Conservation (phyloP, 2,888 invertebrate genomes). For the Aphodius granarius region DNA sequence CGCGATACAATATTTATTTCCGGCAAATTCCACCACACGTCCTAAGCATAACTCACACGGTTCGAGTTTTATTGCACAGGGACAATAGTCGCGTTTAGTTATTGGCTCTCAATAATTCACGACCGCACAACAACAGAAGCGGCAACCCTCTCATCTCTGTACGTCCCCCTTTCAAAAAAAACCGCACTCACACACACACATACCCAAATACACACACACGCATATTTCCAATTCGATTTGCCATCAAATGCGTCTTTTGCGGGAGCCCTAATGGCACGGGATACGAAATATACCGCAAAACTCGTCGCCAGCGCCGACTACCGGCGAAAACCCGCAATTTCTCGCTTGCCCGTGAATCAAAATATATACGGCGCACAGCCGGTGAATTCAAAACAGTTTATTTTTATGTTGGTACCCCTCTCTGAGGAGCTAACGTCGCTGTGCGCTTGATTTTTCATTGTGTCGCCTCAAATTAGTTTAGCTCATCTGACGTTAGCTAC, state of each 20-base stretch:
- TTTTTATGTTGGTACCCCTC: background rate
- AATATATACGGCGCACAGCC: constrained; percentile 15
- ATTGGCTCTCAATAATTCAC: constrained; percentile 48
- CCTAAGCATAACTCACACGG: constrained; percentile 38
- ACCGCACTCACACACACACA: constrained; percentile 28
- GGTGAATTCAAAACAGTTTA: constrained; percentile 15
- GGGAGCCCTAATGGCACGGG: constrained; percentile 14
- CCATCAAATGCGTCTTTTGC: constrained; percentile 37
- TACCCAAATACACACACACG: constrained; percentile 25
- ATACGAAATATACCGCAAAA: constrained; percentile 1
- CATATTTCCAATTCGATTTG: constrained; percentile 40
- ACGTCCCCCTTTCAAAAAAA: constrained; percentile 25
- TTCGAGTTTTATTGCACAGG: constrained; percentile 44
- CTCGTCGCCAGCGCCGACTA: background rate
- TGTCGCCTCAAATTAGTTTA: background rate
- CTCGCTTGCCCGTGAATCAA: constrained; percentile 12
- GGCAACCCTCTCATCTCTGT: constrained; percentile 27
- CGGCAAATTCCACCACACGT: background rate
- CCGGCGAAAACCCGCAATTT: constrained; percentile 13
- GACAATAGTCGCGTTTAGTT: constrained; percentile 43
- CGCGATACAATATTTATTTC: background rate
- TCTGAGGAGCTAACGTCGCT: background rate
- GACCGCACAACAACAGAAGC: constrained; percentile 32
- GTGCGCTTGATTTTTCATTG: constrained; percentile 12
- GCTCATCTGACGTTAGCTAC: background rate